A percentile compares a stretch with the other conserved stretches of the same genome.
These are phyloP conservation scores for Rhopalosiphum padi DNA, from an alignment of 1,140 invertebrate species.

Conservation along the genomic window DNA sequence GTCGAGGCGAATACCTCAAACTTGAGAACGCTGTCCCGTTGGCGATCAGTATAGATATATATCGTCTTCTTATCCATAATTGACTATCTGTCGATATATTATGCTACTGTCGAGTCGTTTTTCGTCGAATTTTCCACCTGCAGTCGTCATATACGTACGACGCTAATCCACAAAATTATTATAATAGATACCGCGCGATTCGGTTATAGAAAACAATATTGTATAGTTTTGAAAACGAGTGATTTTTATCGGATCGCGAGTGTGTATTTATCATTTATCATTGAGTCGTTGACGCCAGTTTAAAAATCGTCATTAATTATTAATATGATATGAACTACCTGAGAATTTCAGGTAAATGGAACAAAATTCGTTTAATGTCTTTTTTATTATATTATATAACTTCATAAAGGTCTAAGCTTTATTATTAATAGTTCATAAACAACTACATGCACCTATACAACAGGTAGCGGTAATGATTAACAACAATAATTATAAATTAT, in stretches of 20 bases:
- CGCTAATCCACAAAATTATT: no score
- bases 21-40: no score
- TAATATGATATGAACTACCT: background rate
- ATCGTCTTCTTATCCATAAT: no score
- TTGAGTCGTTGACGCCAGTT: background rate
- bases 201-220: no score
- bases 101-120: no score
- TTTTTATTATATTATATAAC: background rate
- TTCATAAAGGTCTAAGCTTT: background rate
- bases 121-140: no score
- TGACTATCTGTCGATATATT: no score
- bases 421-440: background rate
- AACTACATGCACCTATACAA: background rate
- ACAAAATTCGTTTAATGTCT: background rate
- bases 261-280: background rate
- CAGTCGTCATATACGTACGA: no score
- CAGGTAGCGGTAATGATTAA: background rate
- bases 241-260: background rate
- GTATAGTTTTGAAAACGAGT: background rate
- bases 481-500: background rate
- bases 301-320: background rate
- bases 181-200: background rate
- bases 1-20: no score
- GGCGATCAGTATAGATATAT: no score
- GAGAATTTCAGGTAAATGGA: background rate